Conservation (phyloP, 2,113 vertebrate species). For the Origma solitaria region DNA sequence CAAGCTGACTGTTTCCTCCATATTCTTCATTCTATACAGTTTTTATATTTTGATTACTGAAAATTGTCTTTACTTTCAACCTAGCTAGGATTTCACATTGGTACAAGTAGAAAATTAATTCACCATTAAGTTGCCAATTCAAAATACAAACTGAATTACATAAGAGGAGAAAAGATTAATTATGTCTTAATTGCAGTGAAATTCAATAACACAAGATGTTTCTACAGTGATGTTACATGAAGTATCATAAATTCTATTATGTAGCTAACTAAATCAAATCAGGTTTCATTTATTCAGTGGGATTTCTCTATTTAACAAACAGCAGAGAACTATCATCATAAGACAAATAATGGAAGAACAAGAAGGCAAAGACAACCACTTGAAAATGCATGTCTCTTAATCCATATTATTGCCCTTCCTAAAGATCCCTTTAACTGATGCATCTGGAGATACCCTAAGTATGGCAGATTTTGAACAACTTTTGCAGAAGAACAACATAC, state of each 20-base stretch:
- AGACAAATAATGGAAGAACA: not conserved
- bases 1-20: not conserved
- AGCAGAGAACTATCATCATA: not conserved
- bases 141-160: not conserved
- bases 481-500: not conserved
- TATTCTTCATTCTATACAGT: not conserved
- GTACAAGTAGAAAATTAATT: not conserved
- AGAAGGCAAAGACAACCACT: not conserved
- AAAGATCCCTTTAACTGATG: not conserved
- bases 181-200: not conserved
- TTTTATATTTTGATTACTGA: not conserved
- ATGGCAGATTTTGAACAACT: not conserved
- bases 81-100: not conserved
- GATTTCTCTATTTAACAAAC: not conserved
- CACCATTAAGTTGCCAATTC: not conserved
- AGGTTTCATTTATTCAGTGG: not conserved
- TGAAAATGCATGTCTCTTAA: not conserved
- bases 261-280: not conserved
- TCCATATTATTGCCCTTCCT: not conserved
- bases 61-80: not conserved
- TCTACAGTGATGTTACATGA: not conserved
- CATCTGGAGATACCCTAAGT: not conserved
- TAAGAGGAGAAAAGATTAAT: not conserved
- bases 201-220: not conserved
- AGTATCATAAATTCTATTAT: not conserved